Percentiles rank a stretch among this genome's conserved stretches.
phyloP scores from a whole-genome alignment of 2,888 invertebrate species.

The Amblyjoppa proteus region DNA sequence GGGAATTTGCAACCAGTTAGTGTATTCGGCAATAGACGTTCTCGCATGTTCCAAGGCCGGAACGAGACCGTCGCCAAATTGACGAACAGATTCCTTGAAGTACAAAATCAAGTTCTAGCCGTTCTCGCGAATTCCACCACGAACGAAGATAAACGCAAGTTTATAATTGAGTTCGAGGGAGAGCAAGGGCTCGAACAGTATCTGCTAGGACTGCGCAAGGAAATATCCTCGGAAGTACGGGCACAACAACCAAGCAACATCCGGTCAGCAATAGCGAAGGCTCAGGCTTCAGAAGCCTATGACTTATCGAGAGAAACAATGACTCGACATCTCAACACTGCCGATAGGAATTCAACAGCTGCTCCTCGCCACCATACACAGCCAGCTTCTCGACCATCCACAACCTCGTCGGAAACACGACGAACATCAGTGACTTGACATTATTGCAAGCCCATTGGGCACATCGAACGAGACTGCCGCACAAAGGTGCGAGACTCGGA shows the following conservation, averaged over 20 bases:
- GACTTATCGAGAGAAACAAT: conserved; percentile 13
- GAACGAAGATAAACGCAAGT: not conserved
- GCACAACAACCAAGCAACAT: conserved; percentile 2
- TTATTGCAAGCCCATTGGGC: conserved; percentile 3
- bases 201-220: conserved; percentile 18
- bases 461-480: conserved; percentile 6
- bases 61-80: conserved; percentile 22
- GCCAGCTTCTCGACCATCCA: not conserved
- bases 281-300: conserved; percentile 22
- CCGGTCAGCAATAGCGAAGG: conserved; percentile 3
- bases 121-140: conserved; percentile 2
- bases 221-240: conserved; percentile 26
- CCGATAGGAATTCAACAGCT: not conserved
- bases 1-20: conserved; percentile 32
- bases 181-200: conserved; percentile 37
- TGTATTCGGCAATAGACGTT: not conserved
- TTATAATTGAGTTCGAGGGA: not conserved
- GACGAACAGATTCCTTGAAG: conserved; percentile 29
- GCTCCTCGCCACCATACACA: not conserved
- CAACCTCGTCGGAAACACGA: not conserved
- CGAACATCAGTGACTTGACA: not conserved
- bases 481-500: not conserved
- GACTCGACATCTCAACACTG: conserved; percentile 8
- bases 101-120: conserved; percentile 18
- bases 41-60: conserved; percentile 25